These are phyloP conservation scores for Acleris sparsana DNA, from an alignment of 2,888 invertebrate genomes.

Conservation along the genomic window DNA sequence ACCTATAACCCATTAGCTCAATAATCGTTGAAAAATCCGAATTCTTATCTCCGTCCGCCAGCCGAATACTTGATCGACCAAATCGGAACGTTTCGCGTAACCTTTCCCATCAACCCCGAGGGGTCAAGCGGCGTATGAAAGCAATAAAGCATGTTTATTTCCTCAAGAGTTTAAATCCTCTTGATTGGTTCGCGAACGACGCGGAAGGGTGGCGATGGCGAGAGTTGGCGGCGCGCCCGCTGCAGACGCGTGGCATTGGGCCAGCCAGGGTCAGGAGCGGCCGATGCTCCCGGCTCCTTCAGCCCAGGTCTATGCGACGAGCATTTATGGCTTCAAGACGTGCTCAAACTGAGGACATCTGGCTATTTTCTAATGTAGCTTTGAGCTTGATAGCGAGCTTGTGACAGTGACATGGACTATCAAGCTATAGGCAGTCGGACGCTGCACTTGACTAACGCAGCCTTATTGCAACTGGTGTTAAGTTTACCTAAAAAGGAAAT, in stretches of 20 bases:
- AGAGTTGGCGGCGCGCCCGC: constrained; percentile 69
- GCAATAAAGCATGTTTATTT: constrained; percentile 24
- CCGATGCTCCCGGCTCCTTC: constrained; percentile 70
- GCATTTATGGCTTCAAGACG: constrained; percentile 20
- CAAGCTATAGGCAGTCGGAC: too few species aligned
- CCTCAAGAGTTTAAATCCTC: constrained; percentile 20
- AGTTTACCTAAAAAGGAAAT: too few species aligned
- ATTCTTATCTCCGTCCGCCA: too few species aligned
- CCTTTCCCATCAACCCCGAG: constrained; percentile 2
- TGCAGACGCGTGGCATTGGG: constrained; percentile 73
- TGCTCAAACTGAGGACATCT: constrained; percentile 3
- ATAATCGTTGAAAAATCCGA: too few species aligned
- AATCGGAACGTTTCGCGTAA: not conserved
- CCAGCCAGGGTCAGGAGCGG: constrained; percentile 83
- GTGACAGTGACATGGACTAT: not conserved
- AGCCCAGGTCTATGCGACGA: constrained; percentile 42
- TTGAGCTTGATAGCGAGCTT: not conserved
- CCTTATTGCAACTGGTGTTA: too few species aligned
- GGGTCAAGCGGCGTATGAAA: constrained; percentile 14
- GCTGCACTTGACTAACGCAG: too few species aligned
- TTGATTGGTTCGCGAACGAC: constrained; percentile 65
- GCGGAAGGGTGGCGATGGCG: constrained; percentile 67
- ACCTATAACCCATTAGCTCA: too few species aligned
- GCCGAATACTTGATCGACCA: too few species aligned
- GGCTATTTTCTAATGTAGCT: not conserved